A percentile compares a stretch with the other conserved stretches of the same genome.
phyloP scores from a whole-genome alignment of 2,888 invertebrate species.

The Ellobium chinense region DNA sequence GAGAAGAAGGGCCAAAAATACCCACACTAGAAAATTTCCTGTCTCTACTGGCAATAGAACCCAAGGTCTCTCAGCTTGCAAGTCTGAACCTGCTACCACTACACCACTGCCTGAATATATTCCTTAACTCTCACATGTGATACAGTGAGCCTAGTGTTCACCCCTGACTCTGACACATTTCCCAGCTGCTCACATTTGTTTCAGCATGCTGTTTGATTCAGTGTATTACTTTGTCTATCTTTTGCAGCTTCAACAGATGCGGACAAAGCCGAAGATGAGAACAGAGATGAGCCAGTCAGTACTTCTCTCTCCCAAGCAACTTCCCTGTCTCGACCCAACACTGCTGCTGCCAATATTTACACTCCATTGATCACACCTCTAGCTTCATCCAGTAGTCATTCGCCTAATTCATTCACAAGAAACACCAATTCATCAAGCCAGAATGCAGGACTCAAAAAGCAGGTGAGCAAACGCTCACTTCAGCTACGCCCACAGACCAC shows the following conservation, averaged over 20 bases:
- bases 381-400: not conserved
- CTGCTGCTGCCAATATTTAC: slow-evolving; percentile 23
- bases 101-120: too few relatives aligned
- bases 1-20: too few relatives aligned
- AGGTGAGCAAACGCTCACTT: not conserved
- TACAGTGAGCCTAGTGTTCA: too few relatives aligned
- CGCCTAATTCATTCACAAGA: not conserved
- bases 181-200: too few relatives aligned
- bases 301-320: not conserved
- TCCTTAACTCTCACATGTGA: too few relatives aligned
- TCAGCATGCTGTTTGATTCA: too few relatives aligned
- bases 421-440: not conserved
- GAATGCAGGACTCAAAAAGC: not conserved
- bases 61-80: too few relatives aligned
- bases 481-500: not conserved
- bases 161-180: too few relatives aligned
- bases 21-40: too few relatives aligned
- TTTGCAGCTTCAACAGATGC: not conserved
- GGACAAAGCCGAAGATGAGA: slow-evolving; percentile 2
- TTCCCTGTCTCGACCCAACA: not conserved
- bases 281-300: not conserved
- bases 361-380: slow-evolving; percentile 26
- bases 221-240: too few relatives aligned
- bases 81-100: too few relatives aligned
- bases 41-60: too few relatives aligned